Conservation (phyloP, 1,140 invertebrate genomes). For the Dendrolimus kikuchii region DNA sequence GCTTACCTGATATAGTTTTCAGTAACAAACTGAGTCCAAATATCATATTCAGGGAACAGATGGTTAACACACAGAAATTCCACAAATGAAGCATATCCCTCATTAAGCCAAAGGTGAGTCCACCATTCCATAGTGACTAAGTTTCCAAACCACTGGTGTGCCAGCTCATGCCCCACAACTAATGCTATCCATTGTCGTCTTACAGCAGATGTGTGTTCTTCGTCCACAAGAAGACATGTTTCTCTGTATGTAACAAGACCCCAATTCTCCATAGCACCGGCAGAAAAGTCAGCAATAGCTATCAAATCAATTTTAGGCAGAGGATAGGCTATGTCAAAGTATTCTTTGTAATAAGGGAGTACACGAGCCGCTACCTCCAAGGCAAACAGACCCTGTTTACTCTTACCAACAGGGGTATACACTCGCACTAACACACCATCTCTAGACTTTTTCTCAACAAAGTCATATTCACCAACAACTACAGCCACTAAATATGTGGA, state of each 20-base stretch:
- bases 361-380: constrained; percentile 89
- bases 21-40: constrained; percentile 94
- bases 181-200: constrained; percentile 91
- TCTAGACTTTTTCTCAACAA: constrained; percentile 84
- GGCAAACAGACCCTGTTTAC: constrained; percentile 93
- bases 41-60: constrained; percentile 93
- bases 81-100: constrained; percentile 93
- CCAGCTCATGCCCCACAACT: constrained; percentile 90
- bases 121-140: constrained; percentile 95
- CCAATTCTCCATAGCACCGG: constrained; percentile 98
- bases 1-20: constrained; percentile 80
- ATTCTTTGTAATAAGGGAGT: constrained; percentile 94
- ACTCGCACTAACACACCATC: constrained; percentile 92
- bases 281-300: constrained; percentile 93
- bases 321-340: constrained; percentile 96
- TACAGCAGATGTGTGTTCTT: constrained; percentile 86
- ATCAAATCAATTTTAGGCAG: constrained; percentile 97
- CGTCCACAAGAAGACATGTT: constrained; percentile 87
- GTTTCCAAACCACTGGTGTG: constrained; percentile 92
- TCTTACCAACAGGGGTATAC: constrained; percentile 93
- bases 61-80: constrained; percentile 91
- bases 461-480: constrained; percentile 96
- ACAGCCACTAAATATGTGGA: constrained; percentile 96
- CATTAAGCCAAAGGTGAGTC: constrained; percentile 92
- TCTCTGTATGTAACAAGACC: constrained; percentile 83